Base-by-base conservation (phyloP, 2,888 invertebrate species). In the Lacanobia wlatinum region DNA sequence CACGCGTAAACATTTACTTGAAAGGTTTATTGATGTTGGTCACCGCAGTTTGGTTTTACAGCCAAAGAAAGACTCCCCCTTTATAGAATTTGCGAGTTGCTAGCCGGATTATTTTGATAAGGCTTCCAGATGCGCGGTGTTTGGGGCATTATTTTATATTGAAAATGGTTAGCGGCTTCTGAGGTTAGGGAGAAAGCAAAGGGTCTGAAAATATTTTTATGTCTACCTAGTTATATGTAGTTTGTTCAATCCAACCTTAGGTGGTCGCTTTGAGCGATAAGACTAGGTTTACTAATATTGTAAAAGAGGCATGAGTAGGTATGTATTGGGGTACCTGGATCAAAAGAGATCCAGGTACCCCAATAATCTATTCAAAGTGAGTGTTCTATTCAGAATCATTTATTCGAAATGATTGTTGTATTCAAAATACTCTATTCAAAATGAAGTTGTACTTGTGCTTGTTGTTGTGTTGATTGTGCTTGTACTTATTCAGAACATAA, bases 21-120 rank as follows among this genome's bases (percentile, higher is more conserved):
- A 92, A 92, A 93, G 94, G 92, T 94, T 94, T 94, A 95, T 94
- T 92, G 94, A 92, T 91, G 94, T 94, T 92, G 91, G 92, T 92
- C 89, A 94, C 94, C 93, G 89, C 92, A 89, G 90, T 91, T 91
- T 87, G 90, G 91, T 91, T 92, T 91, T 91, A 91, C 90, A 89
- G 76, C 89, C 87, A 59, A 80, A 79, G 87, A 85, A 80, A 78
- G 84, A 64, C 69, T 66, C 80, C 79, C 78, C 74, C 76, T 89
- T 87, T 82, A 81, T 70, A 73, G 78, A 84, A 89, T 89, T 88
- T 86, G 86, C 79, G 85, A 85, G 84, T 84, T 85, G 83, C 78
- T 74, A 21, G 70, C 50, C 63, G 85, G 84, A 81, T 89, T 88
- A 85, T 82, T 86, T 85, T 84, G 73, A 76, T 81, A 82, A 72